A percentile compares a stretch with the other conserved stretches of the same genome.
These are phyloP conservation scores for Sinhomidia bicolor DNA, from an alignment of 2,888 invertebrate species.

Conservation along the genomic window DNA sequence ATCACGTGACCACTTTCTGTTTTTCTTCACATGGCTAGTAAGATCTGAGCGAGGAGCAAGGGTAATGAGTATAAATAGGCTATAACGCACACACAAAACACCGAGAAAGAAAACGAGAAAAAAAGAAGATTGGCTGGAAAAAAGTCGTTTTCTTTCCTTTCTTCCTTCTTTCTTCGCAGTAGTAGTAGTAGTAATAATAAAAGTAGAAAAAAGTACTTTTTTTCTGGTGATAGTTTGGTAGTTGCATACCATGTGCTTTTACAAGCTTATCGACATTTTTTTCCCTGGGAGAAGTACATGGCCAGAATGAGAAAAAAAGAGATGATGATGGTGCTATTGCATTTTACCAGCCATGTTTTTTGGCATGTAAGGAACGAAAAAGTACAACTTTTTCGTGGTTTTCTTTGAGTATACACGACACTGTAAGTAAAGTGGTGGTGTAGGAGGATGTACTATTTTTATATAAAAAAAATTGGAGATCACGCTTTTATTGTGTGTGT, in stretches of 20 bases:
- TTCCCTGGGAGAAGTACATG: constrained; percentile 14
- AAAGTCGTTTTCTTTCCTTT: constrained; percentile 25
- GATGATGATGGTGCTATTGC: too few relatives aligned
- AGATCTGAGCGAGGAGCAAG: not conserved
- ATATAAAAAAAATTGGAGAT: constrained; percentile 38
- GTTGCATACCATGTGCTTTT: constrained; percentile 15
- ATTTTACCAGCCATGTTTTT: constrained; percentile 63
- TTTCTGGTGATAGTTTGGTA: too few relatives aligned
- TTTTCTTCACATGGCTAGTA: not conserved
- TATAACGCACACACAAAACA: too few relatives aligned
- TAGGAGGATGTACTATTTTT: constrained; percentile 39
- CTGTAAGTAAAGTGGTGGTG: constrained; percentile 13
- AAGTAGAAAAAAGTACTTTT: not conserved
- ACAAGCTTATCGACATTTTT: constrained; percentile 34
- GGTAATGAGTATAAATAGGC: not conserved
- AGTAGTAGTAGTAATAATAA: not conserved
- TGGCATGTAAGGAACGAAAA: constrained; percentile 45
- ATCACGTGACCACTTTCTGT: not conserved
- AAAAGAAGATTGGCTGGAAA: constrained; percentile 30
- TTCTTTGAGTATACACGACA: constrained; percentile 52
- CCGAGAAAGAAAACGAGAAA: not conserved
- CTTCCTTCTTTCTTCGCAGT: not conserved
- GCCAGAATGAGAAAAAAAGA: constrained; percentile 35
- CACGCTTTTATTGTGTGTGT: constrained; percentile 25
- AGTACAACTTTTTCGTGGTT: constrained; percentile 67